Conservation (phyloP, 2,113 vertebrate species). For the Callithrix jacchus region DNA sequence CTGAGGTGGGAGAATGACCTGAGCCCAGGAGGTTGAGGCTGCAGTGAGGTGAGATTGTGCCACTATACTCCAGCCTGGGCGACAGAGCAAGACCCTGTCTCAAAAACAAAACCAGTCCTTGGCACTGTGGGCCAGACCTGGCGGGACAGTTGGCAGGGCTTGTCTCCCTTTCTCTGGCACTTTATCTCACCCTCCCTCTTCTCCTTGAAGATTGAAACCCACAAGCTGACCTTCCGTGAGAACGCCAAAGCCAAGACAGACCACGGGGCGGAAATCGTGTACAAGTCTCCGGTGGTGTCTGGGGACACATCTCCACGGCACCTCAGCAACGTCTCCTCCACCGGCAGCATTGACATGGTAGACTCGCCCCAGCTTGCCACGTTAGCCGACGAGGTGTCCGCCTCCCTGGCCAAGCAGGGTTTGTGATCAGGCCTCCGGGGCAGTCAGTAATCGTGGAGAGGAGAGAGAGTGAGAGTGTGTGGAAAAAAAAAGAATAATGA, state of each 20-base stretch:
- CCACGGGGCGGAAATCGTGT: constrained; percentile 97
- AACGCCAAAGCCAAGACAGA: constrained; percentile 97
- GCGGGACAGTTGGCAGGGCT: rapidly evolving
- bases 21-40: not conserved
- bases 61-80: not conserved
- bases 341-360: constrained; percentile 96
- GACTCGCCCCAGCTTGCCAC: constrained; percentile 97
- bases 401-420: constrained; percentile 98
- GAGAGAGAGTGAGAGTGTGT: constrained; percentile 67
- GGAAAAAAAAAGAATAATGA: constrained; percentile 82
- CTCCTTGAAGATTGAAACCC: constrained; percentile 91
- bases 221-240: constrained; percentile 98
- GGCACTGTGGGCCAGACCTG: too few species aligned
- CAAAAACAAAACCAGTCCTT: too few species aligned
- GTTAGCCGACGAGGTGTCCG: constrained; percentile 96
- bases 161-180: rapidly evolving
- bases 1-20: not conserved
- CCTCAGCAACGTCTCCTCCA: constrained; percentile 98
- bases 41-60: not conserved
- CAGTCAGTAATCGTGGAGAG: constrained; percentile 34
- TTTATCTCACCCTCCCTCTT: not conserved
- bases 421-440: constrained; percentile 89
- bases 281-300: constrained; percentile 89
- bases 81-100: too few species aligned
- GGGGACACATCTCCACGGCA: constrained; percentile 93